phyloP scores from a whole-genome alignment of 2,888 invertebrate genomes.

The Brachypalpus laphriformis region DNA sequence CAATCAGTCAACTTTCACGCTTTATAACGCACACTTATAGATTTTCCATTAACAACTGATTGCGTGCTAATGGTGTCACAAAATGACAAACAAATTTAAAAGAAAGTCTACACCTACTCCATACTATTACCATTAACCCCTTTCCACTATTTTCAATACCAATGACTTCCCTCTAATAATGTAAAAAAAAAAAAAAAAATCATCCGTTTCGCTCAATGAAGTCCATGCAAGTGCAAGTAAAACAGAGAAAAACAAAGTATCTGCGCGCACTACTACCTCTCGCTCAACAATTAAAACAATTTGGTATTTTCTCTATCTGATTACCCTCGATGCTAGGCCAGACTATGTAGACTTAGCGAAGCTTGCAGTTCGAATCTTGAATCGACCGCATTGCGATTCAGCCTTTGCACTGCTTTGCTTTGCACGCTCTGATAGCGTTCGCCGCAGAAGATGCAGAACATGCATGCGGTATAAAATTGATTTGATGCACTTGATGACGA shows the following conservation, averaged over 20 bases:
- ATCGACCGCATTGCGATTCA: slow-evolving; percentile 61
- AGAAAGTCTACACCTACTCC: slow-evolving; percentile 62
- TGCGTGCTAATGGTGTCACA: slow-evolving; percentile 51
- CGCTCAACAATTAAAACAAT: slow-evolving; percentile 53
- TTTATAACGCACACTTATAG: background rate
- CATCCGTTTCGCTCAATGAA: slow-evolving; percentile 63
- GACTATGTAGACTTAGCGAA: slow-evolving; percentile 48
- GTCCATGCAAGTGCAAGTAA: slow-evolving; percentile 69
- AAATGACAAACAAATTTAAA: slow-evolving; percentile 37
- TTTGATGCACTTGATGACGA: slow-evolving; percentile 75
- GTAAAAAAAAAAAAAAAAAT: background rate
- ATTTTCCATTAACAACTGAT: background rate
- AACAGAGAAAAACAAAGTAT: slow-evolving; percentile 40
- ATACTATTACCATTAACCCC: slow-evolving; percentile 43
- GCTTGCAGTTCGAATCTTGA: slow-evolving; percentile 66
- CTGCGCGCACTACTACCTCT: background rate
- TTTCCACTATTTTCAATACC: slow-evolving; percentile 15
- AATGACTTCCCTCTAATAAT: background rate
- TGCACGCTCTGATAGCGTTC: slow-evolving; percentile 69
- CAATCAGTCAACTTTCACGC: background rate
- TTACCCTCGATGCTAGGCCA: slow-evolving; percentile 57
- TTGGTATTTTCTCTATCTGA: slow-evolving; percentile 62
- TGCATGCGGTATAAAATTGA: slow-evolving; percentile 77
- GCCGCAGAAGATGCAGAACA: slow-evolving; percentile 77
- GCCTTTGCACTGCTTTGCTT: slow-evolving; percentile 55